Conservation (phyloP, 2,888 invertebrate genomes). For the Sphinx pinastri region DNA sequence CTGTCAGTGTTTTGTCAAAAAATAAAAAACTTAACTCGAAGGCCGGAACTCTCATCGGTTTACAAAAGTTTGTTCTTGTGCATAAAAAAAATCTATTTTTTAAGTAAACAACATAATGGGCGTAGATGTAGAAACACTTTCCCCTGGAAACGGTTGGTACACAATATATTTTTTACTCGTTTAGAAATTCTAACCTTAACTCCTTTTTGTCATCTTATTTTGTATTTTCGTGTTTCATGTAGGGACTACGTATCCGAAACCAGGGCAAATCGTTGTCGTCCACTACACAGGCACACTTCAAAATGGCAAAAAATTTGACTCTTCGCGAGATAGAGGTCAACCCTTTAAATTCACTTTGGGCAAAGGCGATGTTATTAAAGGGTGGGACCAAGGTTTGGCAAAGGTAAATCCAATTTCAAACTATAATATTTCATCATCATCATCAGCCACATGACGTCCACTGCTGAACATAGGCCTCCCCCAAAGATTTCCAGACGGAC, state of each 20-base stretch:
- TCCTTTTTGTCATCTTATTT: neutral
- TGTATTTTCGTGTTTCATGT: slow-evolving; percentile 45
- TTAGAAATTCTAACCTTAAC: neutral
- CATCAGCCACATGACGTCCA: too few relatives aligned
- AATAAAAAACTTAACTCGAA: too few relatives aligned
- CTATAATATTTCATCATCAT: too few relatives aligned
- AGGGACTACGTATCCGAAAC: slow-evolving; percentile 96
- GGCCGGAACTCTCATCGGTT: too few relatives aligned
- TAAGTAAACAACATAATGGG: slow-evolving; percentile 58
- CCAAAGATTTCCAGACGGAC: too few relatives aligned
- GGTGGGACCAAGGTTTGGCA: slow-evolving; percentile 98
- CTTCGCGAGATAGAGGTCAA: slow-evolving; percentile 95
- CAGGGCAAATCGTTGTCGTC: slow-evolving; percentile 97
- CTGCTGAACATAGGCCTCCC: too few relatives aligned
- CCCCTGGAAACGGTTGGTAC: slow-evolving; percentile 69
- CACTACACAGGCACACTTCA: slow-evolving; percentile 97
- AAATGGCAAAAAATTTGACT: slow-evolving; percentile 97
- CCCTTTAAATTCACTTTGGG: slow-evolving; percentile 98
- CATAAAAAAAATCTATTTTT: neutral
- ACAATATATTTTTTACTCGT: slow-evolving; percentile 3
- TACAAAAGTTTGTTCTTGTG: neutral
- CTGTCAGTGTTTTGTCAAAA: too few relatives aligned
- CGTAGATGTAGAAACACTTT: slow-evolving; percentile 72
- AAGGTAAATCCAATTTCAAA: slow-evolving; percentile 80
- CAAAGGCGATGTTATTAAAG: slow-evolving; percentile 98